Evolutionary conservation across 2,888 invertebrate genomes (phyloP).

Genomic region (Mystacides longicornis): DNA sequence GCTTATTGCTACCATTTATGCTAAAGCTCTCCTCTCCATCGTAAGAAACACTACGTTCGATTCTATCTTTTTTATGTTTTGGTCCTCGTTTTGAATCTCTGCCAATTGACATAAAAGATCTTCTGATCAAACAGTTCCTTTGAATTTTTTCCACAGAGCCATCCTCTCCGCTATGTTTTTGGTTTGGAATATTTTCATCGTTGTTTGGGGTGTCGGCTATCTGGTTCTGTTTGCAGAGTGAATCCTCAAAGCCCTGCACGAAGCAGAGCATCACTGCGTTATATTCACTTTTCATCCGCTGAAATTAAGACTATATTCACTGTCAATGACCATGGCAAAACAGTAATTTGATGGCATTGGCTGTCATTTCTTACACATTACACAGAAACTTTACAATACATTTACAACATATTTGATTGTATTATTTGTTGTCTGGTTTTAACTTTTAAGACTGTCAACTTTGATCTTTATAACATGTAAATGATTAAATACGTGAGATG

Average conservation of each 20-base stretch:
- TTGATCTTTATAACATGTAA: too few relatives aligned
- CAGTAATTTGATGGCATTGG: too few relatives aligned
- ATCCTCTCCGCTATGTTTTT: constrained; percentile 28
- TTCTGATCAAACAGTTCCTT: constrained; percentile 2
- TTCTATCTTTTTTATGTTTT: background rate
- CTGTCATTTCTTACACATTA: background rate
- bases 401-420: too few relatives aligned
- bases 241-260: constrained; percentile 57
- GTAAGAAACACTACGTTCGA: constrained; percentile 4
- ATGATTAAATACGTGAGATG: too few relatives aligned
- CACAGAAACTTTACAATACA: too few relatives aligned
- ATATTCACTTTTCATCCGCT: constrained; percentile 20
- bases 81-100: constrained; percentile 25
- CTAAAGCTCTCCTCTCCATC: background rate
- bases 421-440: too few relatives aligned
- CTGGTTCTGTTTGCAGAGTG: constrained; percentile 34
- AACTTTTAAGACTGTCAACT: background rate
- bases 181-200: constrained; percentile 28
- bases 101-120: constrained; percentile 24
- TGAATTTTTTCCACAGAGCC: constrained; percentile 32
- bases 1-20: constrained; percentile 16
- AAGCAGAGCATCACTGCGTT: constrained; percentile 61
- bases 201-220: constrained; percentile 31
- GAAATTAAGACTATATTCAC: too few relatives aligned
- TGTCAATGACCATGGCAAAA: too few relatives aligned